These are phyloP conservation scores for Brachypterus glaber DNA, from an alignment of 2,888 invertebrate species.

Conservation along the genomic window DNA sequence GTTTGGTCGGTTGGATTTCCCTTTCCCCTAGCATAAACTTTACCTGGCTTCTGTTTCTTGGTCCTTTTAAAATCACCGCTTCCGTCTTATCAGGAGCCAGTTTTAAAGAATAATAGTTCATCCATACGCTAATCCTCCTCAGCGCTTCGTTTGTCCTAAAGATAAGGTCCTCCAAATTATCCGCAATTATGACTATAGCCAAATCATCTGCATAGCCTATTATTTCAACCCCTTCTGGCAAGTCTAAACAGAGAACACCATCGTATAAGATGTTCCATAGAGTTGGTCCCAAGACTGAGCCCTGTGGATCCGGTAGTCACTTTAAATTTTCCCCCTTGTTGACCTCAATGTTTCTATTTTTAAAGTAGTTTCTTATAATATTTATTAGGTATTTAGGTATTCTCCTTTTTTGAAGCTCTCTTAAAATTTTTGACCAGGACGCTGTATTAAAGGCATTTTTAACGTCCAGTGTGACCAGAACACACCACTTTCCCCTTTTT, in stretches of 20 bases:
- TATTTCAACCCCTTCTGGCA: background rate
- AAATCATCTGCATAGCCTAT: slow-evolving; percentile 17
- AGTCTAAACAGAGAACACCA: slow-evolving; percentile 5
- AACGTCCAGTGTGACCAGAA: slow-evolving; percentile 14
- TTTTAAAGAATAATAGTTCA: slow-evolving; percentile 5
- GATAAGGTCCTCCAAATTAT: slow-evolving; percentile 3
- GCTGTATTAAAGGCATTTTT: slow-evolving; percentile 18
- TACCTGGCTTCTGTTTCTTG: no score
- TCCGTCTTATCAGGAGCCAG: slow-evolving; percentile 12
- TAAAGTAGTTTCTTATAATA: slow-evolving; percentile 9
- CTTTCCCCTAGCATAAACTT: no score
- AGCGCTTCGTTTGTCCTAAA: slow-evolving; percentile 2
- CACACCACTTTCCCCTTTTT: no score
- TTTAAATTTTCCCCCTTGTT: background rate
- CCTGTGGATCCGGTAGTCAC: slow-evolving; percentile 4
- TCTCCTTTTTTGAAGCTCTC: slow-evolving; percentile 4
- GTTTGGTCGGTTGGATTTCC: background rate
- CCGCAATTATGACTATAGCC: slow-evolving; percentile 6
- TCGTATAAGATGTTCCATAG: slow-evolving; percentile 16
- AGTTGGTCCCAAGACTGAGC: slow-evolving; percentile 13
- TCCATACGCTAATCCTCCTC: slow-evolving; percentile 5
- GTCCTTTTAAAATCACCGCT: slow-evolving; percentile 6
- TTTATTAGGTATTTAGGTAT: slow-evolving; percentile 7
- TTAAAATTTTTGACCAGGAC: slow-evolving; percentile 11
- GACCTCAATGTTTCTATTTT: slow-evolving; percentile 4